Conservation (phyloP, 1,140 invertebrate genomes). For the Aphis craccivora region DNA sequence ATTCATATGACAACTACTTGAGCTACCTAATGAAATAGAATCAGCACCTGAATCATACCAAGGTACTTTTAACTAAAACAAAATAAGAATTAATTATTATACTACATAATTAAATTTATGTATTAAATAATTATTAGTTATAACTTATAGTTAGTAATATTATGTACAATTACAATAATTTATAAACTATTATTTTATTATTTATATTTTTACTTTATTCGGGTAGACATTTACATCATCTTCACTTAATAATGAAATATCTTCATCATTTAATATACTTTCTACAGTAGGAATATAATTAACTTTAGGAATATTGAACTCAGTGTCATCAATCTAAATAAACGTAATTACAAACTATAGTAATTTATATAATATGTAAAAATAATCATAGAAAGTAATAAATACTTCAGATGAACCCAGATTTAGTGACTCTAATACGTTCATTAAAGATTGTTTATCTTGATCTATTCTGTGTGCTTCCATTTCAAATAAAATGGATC, state of each 20-base stretch:
- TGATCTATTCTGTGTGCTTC: background rate
- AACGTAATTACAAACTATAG: background rate
- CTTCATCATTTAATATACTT: slow-evolving; percentile 83
- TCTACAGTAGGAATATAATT: slow-evolving; percentile 82
- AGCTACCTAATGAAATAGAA: slow-evolving; percentile 63
- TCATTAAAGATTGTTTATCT: slow-evolving; percentile 32
- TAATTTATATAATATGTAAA: background rate
- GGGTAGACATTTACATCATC: slow-evolving; percentile 64
- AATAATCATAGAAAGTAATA: background rate
- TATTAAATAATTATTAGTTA: too few species aligned
- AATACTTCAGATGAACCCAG: slow-evolving; percentile 40
- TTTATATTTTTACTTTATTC: slow-evolving; percentile 63
- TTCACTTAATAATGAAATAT: slow-evolving; percentile 70
- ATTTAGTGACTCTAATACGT: slow-evolving; percentile 32
- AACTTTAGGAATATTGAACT: slow-evolving; percentile 83
- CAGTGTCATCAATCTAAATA: slow-evolving; percentile 77
- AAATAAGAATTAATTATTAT: background rate
- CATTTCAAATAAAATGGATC: background rate
- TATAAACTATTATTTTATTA: slow-evolving; percentile 53
- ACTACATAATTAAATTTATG: background rate
- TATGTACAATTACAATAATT: background rate
- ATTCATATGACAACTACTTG: slow-evolving; percentile 60
- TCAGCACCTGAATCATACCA: slow-evolving; percentile 59
- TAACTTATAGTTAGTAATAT: background rate
- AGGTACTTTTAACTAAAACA: slow-evolving; percentile 39